Percentiles rank a stretch among this genome's conserved stretches.
These are phyloP conservation scores for Holothuria scabra DNA, from an alignment of 53 echinoderm and acorn worm genomes.

Conservation along the genomic window DNA sequence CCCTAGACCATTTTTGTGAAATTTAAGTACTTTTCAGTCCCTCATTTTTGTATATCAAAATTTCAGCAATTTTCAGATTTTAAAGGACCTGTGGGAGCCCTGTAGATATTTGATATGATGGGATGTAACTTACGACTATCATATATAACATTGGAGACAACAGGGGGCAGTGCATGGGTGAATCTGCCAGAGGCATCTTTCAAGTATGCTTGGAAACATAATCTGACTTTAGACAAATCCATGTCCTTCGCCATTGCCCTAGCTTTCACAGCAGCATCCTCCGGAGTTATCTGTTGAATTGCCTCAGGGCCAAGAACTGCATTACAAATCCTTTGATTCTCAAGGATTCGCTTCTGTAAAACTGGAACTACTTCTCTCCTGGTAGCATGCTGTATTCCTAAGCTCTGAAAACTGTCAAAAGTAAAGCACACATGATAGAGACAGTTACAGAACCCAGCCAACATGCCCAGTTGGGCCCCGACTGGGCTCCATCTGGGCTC, in stretches of 20 bases:
- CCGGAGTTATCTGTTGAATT: conserved; percentile 15
- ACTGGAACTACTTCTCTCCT: conserved; percentile 81
- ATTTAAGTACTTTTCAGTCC: too few relatives aligned
- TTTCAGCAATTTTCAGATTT: too few relatives aligned
- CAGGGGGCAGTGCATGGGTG: conserved; percentile 73
- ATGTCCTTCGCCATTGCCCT: conserved; percentile 88
- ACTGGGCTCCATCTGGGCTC: too few relatives aligned
- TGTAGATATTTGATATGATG: too few relatives aligned
- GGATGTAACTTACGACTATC: conserved; percentile 99
- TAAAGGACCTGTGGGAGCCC: too few relatives aligned
- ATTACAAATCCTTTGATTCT: conserved; percentile 72
- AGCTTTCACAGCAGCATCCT: conserved; percentile 69
- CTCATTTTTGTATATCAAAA: too few relatives aligned
- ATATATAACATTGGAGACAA: conserved; percentile 82
- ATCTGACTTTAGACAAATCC: conserved; percentile 89
- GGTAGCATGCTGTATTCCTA: conserved; percentile 90
- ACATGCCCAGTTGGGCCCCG: too few relatives aligned
- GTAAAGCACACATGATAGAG: not conserved
- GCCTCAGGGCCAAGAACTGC: conserved; percentile 41
- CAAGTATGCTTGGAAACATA: conserved; percentile 93
- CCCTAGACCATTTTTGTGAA: too few relatives aligned
- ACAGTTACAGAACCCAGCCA: not conserved
- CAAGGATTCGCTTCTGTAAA: conserved; percentile 77
- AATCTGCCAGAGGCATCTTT: conserved; percentile 73
- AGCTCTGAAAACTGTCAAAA: conserved; percentile 76